A percentile compares a stretch with the other conserved stretches of the same genome.
phyloP scores from a whole-genome alignment of 2,888 invertebrate species.

The Eupeodes latifasciatus region DNA sequence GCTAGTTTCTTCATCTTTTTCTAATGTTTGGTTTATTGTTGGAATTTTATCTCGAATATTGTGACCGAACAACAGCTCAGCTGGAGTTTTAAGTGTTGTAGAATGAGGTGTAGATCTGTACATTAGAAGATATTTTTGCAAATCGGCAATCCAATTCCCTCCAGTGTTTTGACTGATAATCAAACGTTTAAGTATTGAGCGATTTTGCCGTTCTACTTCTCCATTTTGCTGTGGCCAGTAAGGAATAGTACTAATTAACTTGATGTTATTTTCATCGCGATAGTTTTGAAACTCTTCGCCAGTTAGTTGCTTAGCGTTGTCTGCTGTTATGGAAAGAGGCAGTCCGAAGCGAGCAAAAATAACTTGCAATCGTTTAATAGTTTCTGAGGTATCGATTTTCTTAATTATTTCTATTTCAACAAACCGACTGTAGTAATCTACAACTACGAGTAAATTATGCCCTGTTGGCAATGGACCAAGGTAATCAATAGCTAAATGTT shows the following conservation, averaged over 20 bases:
- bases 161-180: slow-evolving; percentile 70
- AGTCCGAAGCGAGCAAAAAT: too few species aligned
- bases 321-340: slow-evolving; percentile 73
- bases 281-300: slow-evolving; percentile 74
- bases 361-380: too few species aligned
- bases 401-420: too few species aligned
- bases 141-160: slow-evolving; percentile 74
- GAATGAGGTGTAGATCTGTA: slow-evolving; percentile 77
- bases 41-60: slow-evolving; percentile 77
- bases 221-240: slow-evolving; percentile 62
- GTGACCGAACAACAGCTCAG: slow-evolving; percentile 76
- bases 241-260: too few species aligned
- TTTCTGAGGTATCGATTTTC: too few species aligned
- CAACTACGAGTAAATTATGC: neutral
- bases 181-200: slow-evolving; percentile 77
- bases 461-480: neutral
- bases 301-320: slow-evolving; percentile 77
- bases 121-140: slow-evolving; percentile 64
- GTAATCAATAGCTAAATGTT: neutral
- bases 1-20: slow-evolving; percentile 30
- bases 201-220: slow-evolving; percentile 78
- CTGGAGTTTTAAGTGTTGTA: slow-evolving; percentile 77
- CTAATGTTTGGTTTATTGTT: slow-evolving; percentile 25
- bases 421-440: too few species aligned
- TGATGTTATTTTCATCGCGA: too few species aligned